Evolutionary conservation across 2,797 vertebrate genomes (phyloP).

Genomic region (Clarias fuscus): DNA sequence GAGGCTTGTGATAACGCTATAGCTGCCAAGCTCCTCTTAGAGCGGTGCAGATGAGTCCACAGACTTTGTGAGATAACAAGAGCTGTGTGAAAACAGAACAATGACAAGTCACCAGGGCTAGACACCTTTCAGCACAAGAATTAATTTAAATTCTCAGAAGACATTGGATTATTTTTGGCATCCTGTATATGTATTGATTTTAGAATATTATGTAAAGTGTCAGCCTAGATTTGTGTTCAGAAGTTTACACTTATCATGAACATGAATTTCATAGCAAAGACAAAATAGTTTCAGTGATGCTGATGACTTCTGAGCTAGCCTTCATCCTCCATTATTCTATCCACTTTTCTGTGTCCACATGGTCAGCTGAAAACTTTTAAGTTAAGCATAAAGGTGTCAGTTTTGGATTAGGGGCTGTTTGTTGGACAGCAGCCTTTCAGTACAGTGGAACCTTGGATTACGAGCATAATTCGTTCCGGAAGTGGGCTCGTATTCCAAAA

Average conservation of each 20-base stretch:
- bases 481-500: no score
- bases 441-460: no score
- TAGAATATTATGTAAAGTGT: not conserved
- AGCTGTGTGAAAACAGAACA: not conserved
- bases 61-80: conserved; percentile 25
- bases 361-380: no score
- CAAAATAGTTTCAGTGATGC: not conserved
- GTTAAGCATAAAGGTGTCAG: no score
- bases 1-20: not conserved
- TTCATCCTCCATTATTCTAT: no score
- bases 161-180: not conserved
- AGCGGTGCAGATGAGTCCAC: not conserved
- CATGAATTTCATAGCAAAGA: not conserved
- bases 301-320: no score
- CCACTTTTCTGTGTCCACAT: no score
- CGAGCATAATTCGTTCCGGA: no score
- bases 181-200: conserved; percentile 14
- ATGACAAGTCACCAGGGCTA: not conserved
- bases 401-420: no score
- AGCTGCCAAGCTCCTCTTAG: not conserved
- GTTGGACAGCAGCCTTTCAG: no score
- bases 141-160: not conserved
- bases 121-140: not conserved
- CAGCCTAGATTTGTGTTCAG: no score
- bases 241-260: not conserved